Percentiles rank a stretch among this genome's conserved stretches.
phyloP scores from a whole-genome alignment of 2,113 vertebrate species.

The Callipepla californica region DNA sequence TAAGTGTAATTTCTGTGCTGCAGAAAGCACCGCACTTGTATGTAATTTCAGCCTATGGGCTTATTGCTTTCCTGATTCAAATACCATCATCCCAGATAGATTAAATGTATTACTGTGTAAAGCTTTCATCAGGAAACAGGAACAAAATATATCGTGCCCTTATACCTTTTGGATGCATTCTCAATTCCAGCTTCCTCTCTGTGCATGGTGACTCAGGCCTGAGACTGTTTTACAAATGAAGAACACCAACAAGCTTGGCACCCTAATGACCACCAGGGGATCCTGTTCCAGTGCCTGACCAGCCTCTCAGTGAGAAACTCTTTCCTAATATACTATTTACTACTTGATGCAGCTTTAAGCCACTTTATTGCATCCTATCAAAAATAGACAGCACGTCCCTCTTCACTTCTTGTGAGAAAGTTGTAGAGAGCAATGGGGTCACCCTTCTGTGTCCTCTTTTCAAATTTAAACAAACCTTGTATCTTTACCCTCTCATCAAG shows the following conservation, averaged over 20 bases:
- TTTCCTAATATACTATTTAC: neutral
- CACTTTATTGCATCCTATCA: neutral
- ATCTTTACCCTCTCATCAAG: neutral
- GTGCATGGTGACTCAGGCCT: neutral
- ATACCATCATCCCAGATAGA: neutral
- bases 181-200: neutral
- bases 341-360: neutral
- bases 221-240: neutral
- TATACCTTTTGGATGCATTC: neutral
- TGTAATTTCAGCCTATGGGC: conserved; percentile 24
- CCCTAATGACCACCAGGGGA: neutral
- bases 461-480: neutral
- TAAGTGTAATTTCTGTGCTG: neutral
- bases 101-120: neutral
- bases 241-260: neutral
- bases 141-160: neutral
- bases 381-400: neutral
- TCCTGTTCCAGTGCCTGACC: neutral
- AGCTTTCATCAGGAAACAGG: neutral
- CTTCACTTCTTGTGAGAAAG: neutral
- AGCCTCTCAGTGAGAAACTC: neutral
- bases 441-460: neutral
- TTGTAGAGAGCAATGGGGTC: neutral
- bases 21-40: neutral
- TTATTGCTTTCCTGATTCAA: neutral